These are phyloP conservation scores for Ictalurus furcatus DNA, from an alignment of 2,113 vertebrate genomes.

Conservation along the genomic window DNA sequence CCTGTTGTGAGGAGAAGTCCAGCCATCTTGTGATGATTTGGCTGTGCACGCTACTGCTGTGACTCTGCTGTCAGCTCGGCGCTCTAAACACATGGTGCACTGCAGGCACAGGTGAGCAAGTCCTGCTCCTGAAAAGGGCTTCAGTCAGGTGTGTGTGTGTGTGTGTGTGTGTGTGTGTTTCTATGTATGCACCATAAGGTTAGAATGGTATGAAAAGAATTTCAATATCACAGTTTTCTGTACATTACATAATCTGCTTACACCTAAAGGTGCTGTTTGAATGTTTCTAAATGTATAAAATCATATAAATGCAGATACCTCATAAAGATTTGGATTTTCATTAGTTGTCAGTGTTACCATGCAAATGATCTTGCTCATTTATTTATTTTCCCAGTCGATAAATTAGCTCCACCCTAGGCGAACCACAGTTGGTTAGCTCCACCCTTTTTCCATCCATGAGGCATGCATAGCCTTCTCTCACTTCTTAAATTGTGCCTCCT, in stretches of 20 bases:
- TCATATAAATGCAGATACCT: not conserved
- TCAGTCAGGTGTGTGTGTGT: slow-evolving; percentile 42
- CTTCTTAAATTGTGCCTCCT: not conserved
- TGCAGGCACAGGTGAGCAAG: slow-evolving; percentile 50
- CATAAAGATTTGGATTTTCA: not conserved
- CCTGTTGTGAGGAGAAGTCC: slow-evolving; percentile 37
- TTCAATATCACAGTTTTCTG: not conserved
- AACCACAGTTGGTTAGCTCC: not conserved
- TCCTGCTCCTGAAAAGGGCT: slow-evolving; percentile 43
- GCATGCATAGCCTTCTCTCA: not conserved
- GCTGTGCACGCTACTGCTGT: slow-evolving; percentile 40
- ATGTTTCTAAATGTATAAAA: not conserved
- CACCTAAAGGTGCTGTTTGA: not conserved
- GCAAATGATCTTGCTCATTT: not conserved
- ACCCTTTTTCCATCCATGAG: not conserved
- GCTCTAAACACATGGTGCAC: slow-evolving; percentile 51
- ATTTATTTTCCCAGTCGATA: not conserved
- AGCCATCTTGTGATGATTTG: slow-evolving; percentile 43
- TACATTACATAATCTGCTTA: not conserved
- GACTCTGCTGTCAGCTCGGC: slow-evolving; percentile 47
- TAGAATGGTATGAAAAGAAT: not conserved
- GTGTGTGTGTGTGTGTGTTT: slow-evolving; percentile 43
- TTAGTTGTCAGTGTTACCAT: not conserved
- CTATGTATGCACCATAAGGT: not conserved
- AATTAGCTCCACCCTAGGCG: not conserved